Base-by-base conservation (phyloP, 23 tunicate genomes). In the Trididemnum miniatum region DNA sequence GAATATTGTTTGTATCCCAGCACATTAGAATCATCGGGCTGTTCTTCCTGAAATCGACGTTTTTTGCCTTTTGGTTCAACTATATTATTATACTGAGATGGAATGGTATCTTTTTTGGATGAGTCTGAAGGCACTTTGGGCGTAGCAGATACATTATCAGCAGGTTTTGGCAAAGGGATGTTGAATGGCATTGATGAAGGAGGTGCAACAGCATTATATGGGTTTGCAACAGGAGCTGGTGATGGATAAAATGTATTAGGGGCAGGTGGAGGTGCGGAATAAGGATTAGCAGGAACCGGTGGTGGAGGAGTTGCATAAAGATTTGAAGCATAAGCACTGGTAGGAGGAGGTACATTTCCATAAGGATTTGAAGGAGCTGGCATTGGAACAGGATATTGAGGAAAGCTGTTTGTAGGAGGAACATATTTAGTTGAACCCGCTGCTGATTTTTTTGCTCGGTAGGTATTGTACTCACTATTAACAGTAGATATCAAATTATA, bases 21-120 rank as follows among this genome's bases (percentile, higher is more conserved):
- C 22, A 90, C 65, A 51, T 84, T 72, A 1, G 89, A 84, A 50
- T 84, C 83, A 34, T 90, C 95, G 20, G 87, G 89, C 31, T 80
- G 84, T 29, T 84, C 85, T 65, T 90, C 95, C 83, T 90, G 67
- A 84, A 90, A 90, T 20, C 87, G 72, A 2, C 95, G 88, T 35
- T 64, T 64, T 75, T 78, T 83, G 23, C 35, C 54, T 64, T 64
- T 80, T 23, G 59, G 32, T 65, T 65, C 84, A 20, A 0, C 28
- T 9, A n/a, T 23, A 65, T 25, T 1, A 20, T 24, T 54, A n/a
- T n/a, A n/a, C 2, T 23, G 12, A 4, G 69, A n/a, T 5, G 86
- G 67, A 36, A 72, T 87, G 1, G 65, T 30, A 2, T 82, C 78
- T 27, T 33, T 34, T 2, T 78, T 54, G 4, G 82, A 78, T 7